Base-by-base conservation (phyloP, 2,113 vertebrate genomes). In the Antechinus flavipes region DNA sequence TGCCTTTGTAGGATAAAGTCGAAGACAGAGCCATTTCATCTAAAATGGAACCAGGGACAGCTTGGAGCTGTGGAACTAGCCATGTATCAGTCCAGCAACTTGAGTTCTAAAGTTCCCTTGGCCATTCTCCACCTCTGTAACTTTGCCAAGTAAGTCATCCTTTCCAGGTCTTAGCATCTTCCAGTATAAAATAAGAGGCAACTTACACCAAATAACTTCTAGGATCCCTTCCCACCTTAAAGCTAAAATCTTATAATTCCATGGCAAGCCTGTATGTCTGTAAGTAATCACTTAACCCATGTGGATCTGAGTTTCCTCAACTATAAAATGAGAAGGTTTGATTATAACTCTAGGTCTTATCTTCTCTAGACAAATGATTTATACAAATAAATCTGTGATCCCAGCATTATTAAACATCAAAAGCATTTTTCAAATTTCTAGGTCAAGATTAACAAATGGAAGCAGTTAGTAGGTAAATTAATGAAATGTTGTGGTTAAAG, bases 21-120 rank as follows among this genome's bases (percentile, higher is more conserved):
- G 90, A 47, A 35, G 2, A 90, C 3, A 42, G 16, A 56, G 14
- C 24, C 22, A 42, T 50, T 54, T 92, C n/a, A 46, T 49, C 53
- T 89, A 95, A 96, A 91, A 91, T 47, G n/a, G n/a, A 42, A n/a
- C 93, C 54, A 58, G 6, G 91, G 7, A 10, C 23, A 93, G 9
- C 55, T 4, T 84, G 19, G 52, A 42, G 49, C 7, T 42, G 6
- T 16, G 68, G 5, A n/a, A 76, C 16, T 19, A 5, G 35, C 68
- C n/a, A 2, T n/a, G 6, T 35, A 84, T 6, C 68, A 76, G 35
- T 42, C 35, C n/a, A 26, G n/a, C 42, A n/a, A 84, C 26, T 35
- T n/a, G 19, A 19, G 6, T 84, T 22, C n/a, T 84, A 84, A 42
- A 42, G 6, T 84, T 4, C 0, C 22, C n/a, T 19, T 84, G 35